Base-by-base conservation (phyloP, 30 jellyfish, hydroid and myxozoan genomes). In the Aurelia coerulea region DNA sequence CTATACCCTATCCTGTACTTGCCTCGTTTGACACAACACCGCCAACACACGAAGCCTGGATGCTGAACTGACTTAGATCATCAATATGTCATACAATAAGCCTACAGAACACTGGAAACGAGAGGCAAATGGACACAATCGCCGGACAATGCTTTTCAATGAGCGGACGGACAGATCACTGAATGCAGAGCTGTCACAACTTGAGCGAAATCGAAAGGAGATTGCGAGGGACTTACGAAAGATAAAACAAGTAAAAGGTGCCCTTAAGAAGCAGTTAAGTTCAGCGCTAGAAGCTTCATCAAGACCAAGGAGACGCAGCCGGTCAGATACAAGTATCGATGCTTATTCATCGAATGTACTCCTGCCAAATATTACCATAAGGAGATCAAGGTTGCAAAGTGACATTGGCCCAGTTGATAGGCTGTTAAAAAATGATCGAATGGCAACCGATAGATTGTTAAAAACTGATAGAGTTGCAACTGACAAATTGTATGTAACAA, bases 91-190 rank as follows among this genome's bases (percentile, higher is more conserved):
- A 15, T 10, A 60, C 70, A 65, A 42, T 19, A 79, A 67, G 35
- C 80, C 71, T 7, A 79, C 29, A 33, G 73, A 79, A 54, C 63
- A 37, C 35, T 8, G 66, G 37, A 77, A 60, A 62, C 46, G 53
- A 31, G 84, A 58, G 41, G 42, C 79, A 7, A 34, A 10, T 29
- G 93, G 73, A 19, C 63, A 49, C 65, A 58, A 77, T 8, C 63
- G 93, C 64, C 65, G 34, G 66, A 84, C 93, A 51, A 64, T 73
- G 87, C 85, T 71, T 33, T 84, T 84, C 67, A 84, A 84, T 81
- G 93, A 84, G 34, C 69, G 93, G 51, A 84, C 93, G 29, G 88
- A 84, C 58, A 69, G 93, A 1, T 73, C 93, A 5, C 49, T 84
- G 73, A 10, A 62, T 16, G 83, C 78, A 31, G 93, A 84, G 53